phyloP scores from a whole-genome alignment of 92 coral and sea anemone genomes.

The Hydrozoanthus gracilis region DNA sequence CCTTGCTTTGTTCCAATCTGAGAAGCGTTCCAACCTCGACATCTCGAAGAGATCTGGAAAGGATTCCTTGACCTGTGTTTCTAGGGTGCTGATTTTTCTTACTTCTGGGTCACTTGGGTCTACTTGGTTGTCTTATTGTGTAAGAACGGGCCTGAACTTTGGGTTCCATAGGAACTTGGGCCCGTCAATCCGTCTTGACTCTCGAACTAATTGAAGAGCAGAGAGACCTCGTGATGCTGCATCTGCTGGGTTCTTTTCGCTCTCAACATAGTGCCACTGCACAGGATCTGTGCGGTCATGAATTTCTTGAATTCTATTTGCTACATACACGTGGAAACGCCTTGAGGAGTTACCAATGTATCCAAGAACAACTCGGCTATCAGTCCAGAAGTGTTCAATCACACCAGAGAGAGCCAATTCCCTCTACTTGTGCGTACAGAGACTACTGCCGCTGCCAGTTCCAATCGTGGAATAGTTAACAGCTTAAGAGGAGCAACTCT shows the following conservation, averaged over 20 bases:
- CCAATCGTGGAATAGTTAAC: constrained; percentile 65
- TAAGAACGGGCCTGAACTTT: background rate
- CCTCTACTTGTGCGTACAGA: constrained; percentile 57
- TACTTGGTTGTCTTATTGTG: constrained; percentile 13
- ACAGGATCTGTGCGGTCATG: constrained; percentile 59
- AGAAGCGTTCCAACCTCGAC: constrained; percentile 57
- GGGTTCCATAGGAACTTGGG: constrained; percentile 65
- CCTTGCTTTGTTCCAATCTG: constrained; percentile 61
- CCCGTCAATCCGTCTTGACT: constrained; percentile 54
- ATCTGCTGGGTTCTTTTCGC: constrained; percentile 59
- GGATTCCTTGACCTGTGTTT: background rate
- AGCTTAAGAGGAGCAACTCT: constrained; percentile 64
- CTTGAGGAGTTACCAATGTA: constrained; percentile 60
- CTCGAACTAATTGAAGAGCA: constrained; percentile 52
- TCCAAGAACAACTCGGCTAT: constrained; percentile 71
- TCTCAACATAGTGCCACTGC: constrained; percentile 64
- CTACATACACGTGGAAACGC: constrained; percentile 66
- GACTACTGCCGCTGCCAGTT: constrained; percentile 69
- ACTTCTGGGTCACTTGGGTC: constrained; percentile 60
- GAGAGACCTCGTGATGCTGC: constrained; percentile 66
- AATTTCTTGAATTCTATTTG: constrained; percentile 66
- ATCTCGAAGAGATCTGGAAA: constrained; percentile 42
- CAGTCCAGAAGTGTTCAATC: constrained; percentile 67
- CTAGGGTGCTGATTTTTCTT: constrained; percentile 27
- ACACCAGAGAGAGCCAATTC: constrained; percentile 56